Evolutionary conservation across 2,797 vertebrate species (phyloP).

Genomic region (Silurus lanzhouensis): DNA sequence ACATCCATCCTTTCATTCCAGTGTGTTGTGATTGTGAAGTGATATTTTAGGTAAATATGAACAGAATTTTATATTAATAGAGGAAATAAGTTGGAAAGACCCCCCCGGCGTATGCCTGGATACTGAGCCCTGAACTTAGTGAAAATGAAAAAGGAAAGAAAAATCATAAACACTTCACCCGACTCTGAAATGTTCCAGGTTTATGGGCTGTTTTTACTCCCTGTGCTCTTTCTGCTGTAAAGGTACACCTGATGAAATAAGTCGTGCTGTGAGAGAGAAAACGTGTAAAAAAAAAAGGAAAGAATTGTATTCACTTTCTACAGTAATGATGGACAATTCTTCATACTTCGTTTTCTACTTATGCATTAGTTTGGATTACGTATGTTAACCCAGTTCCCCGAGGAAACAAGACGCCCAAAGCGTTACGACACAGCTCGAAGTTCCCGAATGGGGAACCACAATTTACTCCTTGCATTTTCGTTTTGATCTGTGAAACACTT

Average conservation of each 20-base stretch:
- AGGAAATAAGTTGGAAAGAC: neutral
- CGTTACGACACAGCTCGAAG: too few relatives aligned
- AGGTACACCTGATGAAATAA: conserved; percentile 10
- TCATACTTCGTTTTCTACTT: neutral
- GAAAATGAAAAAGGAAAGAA: neutral
- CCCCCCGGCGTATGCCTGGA: neutral
- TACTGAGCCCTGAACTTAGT: neutral
- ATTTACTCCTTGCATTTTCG: neutral
- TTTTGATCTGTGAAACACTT: neutral
- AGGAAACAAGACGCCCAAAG: too few relatives aligned
- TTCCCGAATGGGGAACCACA: too few relatives aligned
- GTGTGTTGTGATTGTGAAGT: neutral
- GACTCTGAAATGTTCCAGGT: neutral
- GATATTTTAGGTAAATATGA: neutral
- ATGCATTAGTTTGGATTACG: neutral
- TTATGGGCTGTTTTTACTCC: neutral
- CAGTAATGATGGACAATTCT: neutral
- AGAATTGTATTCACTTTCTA: neutral
- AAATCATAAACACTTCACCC: conserved; percentile 3
- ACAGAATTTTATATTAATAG: neutral
- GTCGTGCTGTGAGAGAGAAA: neutral
- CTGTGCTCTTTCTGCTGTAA: neutral
- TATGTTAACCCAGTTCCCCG: too few relatives aligned
- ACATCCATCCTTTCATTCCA: neutral
- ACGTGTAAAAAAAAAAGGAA: neutral